Evolutionary conservation across 2,113 vertebrate species (phyloP).

Genomic region (Pundamilia nyererei): DNA sequence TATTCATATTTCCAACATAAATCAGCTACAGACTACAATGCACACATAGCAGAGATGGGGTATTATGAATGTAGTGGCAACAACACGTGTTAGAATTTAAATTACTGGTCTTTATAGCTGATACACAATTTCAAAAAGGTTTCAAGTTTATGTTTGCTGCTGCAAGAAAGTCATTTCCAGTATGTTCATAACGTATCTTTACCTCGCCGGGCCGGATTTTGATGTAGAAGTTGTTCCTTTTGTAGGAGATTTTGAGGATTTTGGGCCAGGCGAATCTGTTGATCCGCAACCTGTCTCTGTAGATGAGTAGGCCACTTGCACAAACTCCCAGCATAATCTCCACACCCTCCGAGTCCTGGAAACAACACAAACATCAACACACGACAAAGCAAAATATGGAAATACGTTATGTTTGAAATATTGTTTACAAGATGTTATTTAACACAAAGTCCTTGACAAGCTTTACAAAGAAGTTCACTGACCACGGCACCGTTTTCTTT

Average conservation of each 20-base stretch:
- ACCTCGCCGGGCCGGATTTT: slow-evolving; percentile 97
- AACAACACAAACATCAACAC: slow-evolving; percentile 22
- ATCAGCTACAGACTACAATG: not conserved
- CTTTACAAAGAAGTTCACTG: not conserved
- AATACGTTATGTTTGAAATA: not conserved
- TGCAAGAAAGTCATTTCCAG: not conserved
- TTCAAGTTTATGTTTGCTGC: not conserved
- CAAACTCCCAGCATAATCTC: slow-evolving; percentile 98
- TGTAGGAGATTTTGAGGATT: slow-evolving; percentile 98
- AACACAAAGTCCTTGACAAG: not conserved
- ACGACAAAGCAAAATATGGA: not conserved
- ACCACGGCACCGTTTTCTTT: not conserved
- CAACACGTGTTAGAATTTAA: not conserved
- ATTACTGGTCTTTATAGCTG: not conserved
- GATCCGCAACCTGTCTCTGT: slow-evolving; percentile 91
- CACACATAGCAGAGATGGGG: not conserved
- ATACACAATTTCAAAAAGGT: not conserved
- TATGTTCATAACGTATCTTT: slow-evolving; percentile 15
- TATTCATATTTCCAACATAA: not conserved
- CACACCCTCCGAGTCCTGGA: slow-evolving; percentile 94
- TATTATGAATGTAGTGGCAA: not conserved
- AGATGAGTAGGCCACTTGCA: slow-evolving; percentile 92
- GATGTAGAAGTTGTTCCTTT: slow-evolving; percentile 98
- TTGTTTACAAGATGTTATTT: not conserved
- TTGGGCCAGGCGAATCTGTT: slow-evolving; percentile 98